Evolutionary conservation across 2,113 vertebrate genomes (phyloP), one percentile per base, ranked within the genome.

Genomic region (Polypterus senegalus): DNA sequence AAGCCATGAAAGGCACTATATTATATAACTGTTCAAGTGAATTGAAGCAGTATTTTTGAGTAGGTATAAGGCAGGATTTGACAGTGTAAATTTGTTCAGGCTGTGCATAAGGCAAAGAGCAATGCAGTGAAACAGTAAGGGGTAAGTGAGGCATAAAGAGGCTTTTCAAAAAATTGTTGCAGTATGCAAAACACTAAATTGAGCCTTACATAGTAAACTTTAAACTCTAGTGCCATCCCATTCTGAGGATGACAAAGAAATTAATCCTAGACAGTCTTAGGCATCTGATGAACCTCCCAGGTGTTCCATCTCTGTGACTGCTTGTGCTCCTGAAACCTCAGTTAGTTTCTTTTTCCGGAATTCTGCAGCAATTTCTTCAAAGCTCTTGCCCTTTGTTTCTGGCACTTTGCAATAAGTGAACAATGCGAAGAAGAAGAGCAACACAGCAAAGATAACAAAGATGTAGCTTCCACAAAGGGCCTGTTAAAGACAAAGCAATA

Each of bases 361-460:
- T 52, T 79, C 78, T 0, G 86, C 87, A 0, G 91, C 71, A 0
- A 98, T 97, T 79, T 97, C 92, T 72, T 97, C 88, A 61, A 95
- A 95, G 0, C 83, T 87, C 69, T 94, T 97, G 1, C 92, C 94
- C 70, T 97, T 97, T 0, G 96, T 98, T 83, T 98, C 96, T 0
- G 94, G 96, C 8, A 97, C 91, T 69, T 90, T 92, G 46, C 91
- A 72, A 74, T 84, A 88, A 0, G 78, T 88, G 45, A 92, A 94
- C n/a, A 91, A 3, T 0, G 88, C 84, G 72, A 93, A 98, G 61
- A 61, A 49, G 0, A 92, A 69, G 53, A 98, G 77, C 62, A 97
- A 67, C 43, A 64, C 82, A 0, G 91, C 87, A 1, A 98, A 98
- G 73, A 97, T 72, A 9, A 80, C 67, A 47, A 97, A 98, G 66